phyloP scores from a whole-genome alignment of 2,888 invertebrate species.

The Abrostola triplasia region DNA sequence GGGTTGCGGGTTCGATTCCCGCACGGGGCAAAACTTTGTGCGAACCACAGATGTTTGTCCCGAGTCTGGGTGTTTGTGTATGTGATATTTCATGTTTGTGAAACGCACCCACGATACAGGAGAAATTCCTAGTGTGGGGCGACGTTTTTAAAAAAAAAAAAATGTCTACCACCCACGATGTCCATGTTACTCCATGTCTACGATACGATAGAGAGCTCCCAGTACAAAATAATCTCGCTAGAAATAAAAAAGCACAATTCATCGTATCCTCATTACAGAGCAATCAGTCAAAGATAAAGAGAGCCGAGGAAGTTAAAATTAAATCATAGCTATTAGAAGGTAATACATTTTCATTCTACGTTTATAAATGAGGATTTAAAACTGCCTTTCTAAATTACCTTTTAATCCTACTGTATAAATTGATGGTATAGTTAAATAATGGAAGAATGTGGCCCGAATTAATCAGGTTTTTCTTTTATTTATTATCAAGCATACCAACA shows the following conservation, averaged over 20 bases:
- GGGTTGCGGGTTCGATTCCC: too few relatives aligned
- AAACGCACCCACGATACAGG: too few relatives aligned
- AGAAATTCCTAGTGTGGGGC: too few relatives aligned
- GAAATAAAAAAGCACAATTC: conserved; percentile 10
- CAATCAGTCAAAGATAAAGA: conserved; percentile 47
- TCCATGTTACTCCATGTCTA: too few relatives aligned
- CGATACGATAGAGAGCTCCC: neutral
- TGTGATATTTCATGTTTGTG: too few relatives aligned
- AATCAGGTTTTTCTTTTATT: neutral
- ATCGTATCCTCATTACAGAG: conserved; percentile 32
- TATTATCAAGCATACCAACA: too few relatives aligned
- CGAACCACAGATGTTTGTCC: too few relatives aligned
- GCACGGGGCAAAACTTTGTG: too few relatives aligned
- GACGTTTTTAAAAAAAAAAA: too few relatives aligned
- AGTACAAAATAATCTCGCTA: neutral
- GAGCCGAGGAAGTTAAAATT: conserved; percentile 44
- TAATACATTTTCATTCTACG: conserved; percentile 50
- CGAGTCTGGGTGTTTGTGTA: too few relatives aligned
- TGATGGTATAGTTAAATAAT: neutral
- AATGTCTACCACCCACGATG: too few relatives aligned
- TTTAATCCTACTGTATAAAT: conserved; percentile 32
- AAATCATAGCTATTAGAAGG: conserved; percentile 44
- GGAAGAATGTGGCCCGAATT: neutral
- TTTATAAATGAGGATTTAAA: conserved; percentile 51
- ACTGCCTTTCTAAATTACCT: conserved; percentile 38